Base-by-base conservation (phyloP, 2,113 vertebrate genomes). In the Theropithecus gelada region DNA sequence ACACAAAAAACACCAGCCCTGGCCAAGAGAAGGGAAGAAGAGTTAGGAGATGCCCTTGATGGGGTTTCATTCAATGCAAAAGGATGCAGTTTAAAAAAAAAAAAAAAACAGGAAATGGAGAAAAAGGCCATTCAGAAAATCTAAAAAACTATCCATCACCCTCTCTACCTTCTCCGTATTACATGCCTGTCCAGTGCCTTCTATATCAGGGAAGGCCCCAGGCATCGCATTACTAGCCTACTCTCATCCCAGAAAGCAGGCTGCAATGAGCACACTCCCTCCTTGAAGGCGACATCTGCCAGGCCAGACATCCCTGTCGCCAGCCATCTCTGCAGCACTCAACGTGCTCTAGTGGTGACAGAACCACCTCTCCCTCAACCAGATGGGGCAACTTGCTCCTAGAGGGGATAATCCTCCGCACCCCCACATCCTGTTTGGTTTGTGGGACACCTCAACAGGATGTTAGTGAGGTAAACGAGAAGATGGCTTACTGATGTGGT, bases 101-200 rank as follows among this genome's bases (percentile, higher is more conserved):
- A 22, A 80, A 80, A 22, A n/a, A 23, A 8, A 59, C 35, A 73
- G 30, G 61, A 83, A 87, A 93, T 8, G 45, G 16, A 96, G 89
- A 90, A 78, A 59, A 97, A 86, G 32, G 18, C 43, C 59, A 10
- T 70, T 96, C 32, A 38, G 83, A 92, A 96, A 96, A 89, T 52
- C n/a, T 35, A 40, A 38, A 82, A 80, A 76, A 92, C 8, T 43
- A 64, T 4, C 50, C 9, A 75, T 50, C 16, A 18, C 16, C 6
- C 22, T 59, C 73, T n/a, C 23, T 17, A 17, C n/a, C 25, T 55
- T 27, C 76, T 6, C 66, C 82, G 14, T 30, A 68, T 40, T 38
- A 50, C 75, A 64, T 18, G 16, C 45, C 88, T 87, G n/a, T 73
- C 66, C 50, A 25, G 50, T 52, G 72, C 73, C 84, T 88, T 52